Evolutionary conservation across 2,113 vertebrate species (phyloP).

Genomic region (Lagenorhynchus albirostris): DNA sequence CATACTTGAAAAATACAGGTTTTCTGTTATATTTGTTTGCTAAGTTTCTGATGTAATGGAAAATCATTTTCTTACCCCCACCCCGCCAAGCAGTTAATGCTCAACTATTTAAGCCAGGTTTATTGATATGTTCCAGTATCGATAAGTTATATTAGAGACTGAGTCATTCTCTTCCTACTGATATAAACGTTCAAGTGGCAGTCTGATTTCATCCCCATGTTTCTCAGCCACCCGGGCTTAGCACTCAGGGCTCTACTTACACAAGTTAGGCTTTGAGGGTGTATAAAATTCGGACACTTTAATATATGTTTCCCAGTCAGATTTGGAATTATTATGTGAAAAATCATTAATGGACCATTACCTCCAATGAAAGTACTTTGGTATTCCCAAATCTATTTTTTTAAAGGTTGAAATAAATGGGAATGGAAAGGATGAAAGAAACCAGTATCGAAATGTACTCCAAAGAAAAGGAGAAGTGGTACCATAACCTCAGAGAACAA

Average conservation of each 20-base stretch:
- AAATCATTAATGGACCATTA: not conserved
- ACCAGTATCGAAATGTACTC: not conserved
- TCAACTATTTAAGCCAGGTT: not conserved
- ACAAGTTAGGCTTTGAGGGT: not conserved
- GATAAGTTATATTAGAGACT: not conserved
- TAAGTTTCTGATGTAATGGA: slow-evolving; percentile 8
- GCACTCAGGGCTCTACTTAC: not conserved
- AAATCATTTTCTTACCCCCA: not conserved
- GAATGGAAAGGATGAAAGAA: slow-evolving; percentile 36
- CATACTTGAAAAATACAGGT: slow-evolving; percentile 52
- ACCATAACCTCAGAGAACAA: not conserved
- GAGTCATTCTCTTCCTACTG: not conserved
- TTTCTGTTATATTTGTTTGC: slow-evolving; percentile 13
- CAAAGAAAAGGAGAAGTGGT: not conserved
- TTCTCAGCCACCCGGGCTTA: not conserved
- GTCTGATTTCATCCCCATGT: not conserved
- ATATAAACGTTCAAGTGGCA: not conserved
- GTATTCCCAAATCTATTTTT: not conserved
- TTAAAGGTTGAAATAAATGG: not conserved
- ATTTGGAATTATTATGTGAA: slow-evolving; percentile 42
- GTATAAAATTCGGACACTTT: not conserved
- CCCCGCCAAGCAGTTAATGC: not conserved
- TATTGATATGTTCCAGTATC: not conserved
- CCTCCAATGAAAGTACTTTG: not conserved
- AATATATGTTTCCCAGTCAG: not conserved